These are phyloP conservation scores for Patella depressa DNA, from an alignment of 2,888 invertebrate species.

Conservation along the genomic window DNA sequence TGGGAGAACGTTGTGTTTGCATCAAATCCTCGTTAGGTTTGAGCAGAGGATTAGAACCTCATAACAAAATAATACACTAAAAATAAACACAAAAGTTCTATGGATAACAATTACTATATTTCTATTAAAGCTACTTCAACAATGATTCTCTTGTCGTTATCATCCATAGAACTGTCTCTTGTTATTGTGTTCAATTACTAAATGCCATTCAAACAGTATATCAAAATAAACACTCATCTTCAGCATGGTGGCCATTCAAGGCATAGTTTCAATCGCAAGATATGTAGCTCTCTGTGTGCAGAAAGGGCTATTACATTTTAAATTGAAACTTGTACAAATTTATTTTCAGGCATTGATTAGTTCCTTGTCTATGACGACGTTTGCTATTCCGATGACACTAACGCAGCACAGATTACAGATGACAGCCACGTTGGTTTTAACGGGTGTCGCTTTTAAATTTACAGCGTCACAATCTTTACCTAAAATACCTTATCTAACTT, in stretches of 20 bases:
- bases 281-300: neutral
- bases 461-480: conserved; percentile 69
- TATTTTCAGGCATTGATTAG: conserved; percentile 64
- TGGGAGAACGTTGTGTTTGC: too few species aligned
- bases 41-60: neutral
- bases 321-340: neutral
- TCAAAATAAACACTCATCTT: too few species aligned
- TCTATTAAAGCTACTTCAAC: too few species aligned
- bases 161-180: too few species aligned
- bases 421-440: conserved; percentile 66
- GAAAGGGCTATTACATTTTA: neutral
- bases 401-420: conserved; percentile 67
- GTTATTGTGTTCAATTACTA: too few species aligned
- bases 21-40: too few species aligned
- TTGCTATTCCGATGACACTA: conserved; percentile 58
- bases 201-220: too few species aligned
- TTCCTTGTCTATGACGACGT: conserved; percentile 65
- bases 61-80: too few species aligned
- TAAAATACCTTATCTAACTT: conserved; percentile 69
- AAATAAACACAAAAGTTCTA: too few species aligned
- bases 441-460: conserved; percentile 69
- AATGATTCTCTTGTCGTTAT: too few species aligned
- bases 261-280: neutral
- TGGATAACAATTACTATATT: too few species aligned
- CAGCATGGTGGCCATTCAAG: neutral